Base-by-base conservation (phyloP, 2,113 vertebrate species). In the Tricholaema leucomelas region DNA sequence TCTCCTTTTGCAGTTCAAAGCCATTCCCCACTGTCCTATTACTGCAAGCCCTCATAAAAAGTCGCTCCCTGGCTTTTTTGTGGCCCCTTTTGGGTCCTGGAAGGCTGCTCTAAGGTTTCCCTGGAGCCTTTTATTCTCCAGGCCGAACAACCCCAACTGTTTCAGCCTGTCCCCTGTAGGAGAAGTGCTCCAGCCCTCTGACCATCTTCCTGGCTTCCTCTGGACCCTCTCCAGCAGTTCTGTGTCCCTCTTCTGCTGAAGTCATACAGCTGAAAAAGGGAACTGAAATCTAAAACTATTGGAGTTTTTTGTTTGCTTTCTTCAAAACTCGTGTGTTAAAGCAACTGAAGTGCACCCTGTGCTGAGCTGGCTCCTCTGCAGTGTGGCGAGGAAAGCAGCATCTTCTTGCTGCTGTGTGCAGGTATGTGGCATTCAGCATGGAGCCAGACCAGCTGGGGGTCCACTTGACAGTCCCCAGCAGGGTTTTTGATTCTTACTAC, bases 371-470 rank as follows among this genome's bases (percentile, higher is more conserved):
- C 31, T 60, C 17, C 67, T 85, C 24, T 69, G 55, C 72, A 20
- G 66, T 1, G 5, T 24, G 73, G 44, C 31, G 38, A 18, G 12
- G 28, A 42, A 14, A 48, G 71, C 36, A 27, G 5, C 4, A 2
- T 19, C 3, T 48, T 13, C 17, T 71, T 8, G 0, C 21, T 3
- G 12, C 9, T 59, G 12, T 8, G 1, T 2, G 25, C 8, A 21
- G 35, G 18, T 15, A 9, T 28, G 8, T 5, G 27, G 35, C 0
- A 0, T 27, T 63, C 9, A 24, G 72, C 28, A 6, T 19, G n/a
- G 1, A 17, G 80, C 2, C 6, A 21, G 11, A 8, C 24, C 4
- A 13, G 46, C 61, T 30, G 33, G 12, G 48, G 33, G 15, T 31
- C 20, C 64, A 8, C 35, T 67, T 23, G 3, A 13, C 10, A 5